A percentile compares a stretch with the other conserved stretches of the same genome.
Conservation (phyloP, 2,797 vertebrate genomes). For the Amphiprion clarkii region DNA sequence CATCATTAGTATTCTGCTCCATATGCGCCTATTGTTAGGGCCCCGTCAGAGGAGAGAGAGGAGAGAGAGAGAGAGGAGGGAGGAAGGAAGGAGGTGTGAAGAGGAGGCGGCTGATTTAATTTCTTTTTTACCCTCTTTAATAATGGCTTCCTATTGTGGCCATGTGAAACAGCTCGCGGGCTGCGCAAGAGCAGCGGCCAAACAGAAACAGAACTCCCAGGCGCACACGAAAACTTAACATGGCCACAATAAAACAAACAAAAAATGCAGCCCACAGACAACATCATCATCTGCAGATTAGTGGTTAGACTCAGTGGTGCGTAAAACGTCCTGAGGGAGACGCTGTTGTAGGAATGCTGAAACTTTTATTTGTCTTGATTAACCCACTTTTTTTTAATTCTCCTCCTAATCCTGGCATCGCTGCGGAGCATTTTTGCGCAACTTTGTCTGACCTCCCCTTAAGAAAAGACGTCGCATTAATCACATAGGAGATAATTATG, state of each 20-base stretch:
- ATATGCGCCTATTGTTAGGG: slow-evolving; percentile 85
- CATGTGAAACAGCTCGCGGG: slow-evolving; percentile 27
- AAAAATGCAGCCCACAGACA: background rate
- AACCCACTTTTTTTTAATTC: slow-evolving; percentile 35
- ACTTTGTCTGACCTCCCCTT: slow-evolving; percentile 17
- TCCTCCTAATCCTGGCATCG: slow-evolving; percentile 5
- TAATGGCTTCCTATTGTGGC: slow-evolving; percentile 67
- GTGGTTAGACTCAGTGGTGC: slow-evolving; percentile 26
- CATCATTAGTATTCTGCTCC: slow-evolving; percentile 87
- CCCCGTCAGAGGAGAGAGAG: slow-evolving; percentile 51
- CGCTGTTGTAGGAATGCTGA: background rate
- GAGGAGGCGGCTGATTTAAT: slow-evolving; percentile 82
- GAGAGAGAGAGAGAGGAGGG: slow-evolving; percentile 34
- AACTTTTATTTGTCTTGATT: slow-evolving; percentile 27
- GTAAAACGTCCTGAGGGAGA: slow-evolving; percentile 26
- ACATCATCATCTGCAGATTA: background rate
- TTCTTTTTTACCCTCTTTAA: slow-evolving; percentile 76
- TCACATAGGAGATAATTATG: background rate
- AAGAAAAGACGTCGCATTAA: background rate
- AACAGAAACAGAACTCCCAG: slow-evolving; percentile 18
- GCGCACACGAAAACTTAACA: background rate
- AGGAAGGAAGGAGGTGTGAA: slow-evolving; percentile 63
- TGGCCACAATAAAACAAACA: too few species aligned
- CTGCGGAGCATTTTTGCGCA: background rate
- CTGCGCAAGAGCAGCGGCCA: slow-evolving; percentile 12